Evolutionary conservation across 2,113 vertebrate species (phyloP), one percentile per base, ranked within the genome.

Genomic region (Gopherus evgoodei): DNA sequence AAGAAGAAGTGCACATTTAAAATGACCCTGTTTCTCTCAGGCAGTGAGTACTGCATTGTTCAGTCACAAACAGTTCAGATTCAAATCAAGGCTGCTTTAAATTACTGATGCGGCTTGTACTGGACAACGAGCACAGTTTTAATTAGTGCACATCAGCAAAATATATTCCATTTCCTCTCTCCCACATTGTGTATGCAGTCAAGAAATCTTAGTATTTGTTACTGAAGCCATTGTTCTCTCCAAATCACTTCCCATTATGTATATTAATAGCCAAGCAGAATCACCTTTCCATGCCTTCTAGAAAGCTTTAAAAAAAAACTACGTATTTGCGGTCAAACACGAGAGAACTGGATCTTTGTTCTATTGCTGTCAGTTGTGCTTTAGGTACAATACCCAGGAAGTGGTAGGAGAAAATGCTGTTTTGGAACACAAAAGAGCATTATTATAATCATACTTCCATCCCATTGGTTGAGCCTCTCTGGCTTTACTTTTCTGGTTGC

Each of bases 261-360:
- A 42, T 7, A 16, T 1, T 1, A 82, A 72, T 11, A 90, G 42
- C 4, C 0, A n/a, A 49, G n/a, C n/a, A 59, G 53, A 11, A 0
- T 62, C 27, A 49, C 12, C 19, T 82, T 92, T 87, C 83, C 81
- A 81, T 84, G 82, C 75, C n/a, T 57, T 29, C 19, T n/a, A 29
- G 79, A 8, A 10, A 52, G 56, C n/a, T 93, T 59, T 35, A 76
- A 86, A 90, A 49, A 86, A 47, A 80, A 4, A 24, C 44, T 83
- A 35, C n/a, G 31, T 27, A 13, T 65, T 92, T 86, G 12, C 8
- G 79, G 50, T 12, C 22, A 79, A 72, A 57, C 78, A 65, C 35
- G 50, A n/a, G 25, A 86, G 3, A 9, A 21, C 22, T 8, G 49
- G 27, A 93, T 4, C 22, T 59, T 38, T 59, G 54, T 25, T 57